Conservation (phyloP, 2,888 invertebrate genomes). For the Coleophora deauratella region DNA sequence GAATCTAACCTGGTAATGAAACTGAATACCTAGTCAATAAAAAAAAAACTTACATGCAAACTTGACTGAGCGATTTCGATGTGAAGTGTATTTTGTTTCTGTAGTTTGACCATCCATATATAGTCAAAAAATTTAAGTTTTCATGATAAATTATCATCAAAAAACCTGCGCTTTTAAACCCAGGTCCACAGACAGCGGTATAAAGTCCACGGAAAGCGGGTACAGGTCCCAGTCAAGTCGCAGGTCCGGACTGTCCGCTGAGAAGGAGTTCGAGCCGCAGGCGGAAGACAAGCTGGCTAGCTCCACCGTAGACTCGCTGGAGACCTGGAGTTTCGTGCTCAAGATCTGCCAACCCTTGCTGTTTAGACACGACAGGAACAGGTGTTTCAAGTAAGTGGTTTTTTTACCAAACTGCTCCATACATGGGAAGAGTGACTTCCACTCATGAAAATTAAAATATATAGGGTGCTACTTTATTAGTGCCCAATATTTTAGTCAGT, state of each 20-base stretch:
- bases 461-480: no score
- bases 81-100: no score
- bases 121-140: no score
- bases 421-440: no score
- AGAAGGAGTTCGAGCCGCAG: constrained; percentile 35
- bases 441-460: no score
- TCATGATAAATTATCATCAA: no score
- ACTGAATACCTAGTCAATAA: no score
- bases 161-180: background rate
- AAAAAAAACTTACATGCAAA: no score
- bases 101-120: no score
- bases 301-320: constrained; percentile 49
- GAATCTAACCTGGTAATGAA: no score
- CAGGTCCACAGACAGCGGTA: constrained; percentile 22
- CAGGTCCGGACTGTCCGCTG: constrained; percentile 30
- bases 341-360: constrained; percentile 63
- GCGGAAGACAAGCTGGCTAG: constrained; percentile 37
- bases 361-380: constrained; percentile 60
- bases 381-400: constrained; percentile 54
- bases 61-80: no score
- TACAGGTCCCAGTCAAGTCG: constrained; percentile 19
- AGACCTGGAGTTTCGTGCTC: constrained; percentile 61
- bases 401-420: constrained; percentile 1
- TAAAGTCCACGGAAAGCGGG: constrained; percentile 16
- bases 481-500: no score